A percentile compares a stretch with the other conserved stretches of the same genome.
Evolutionary conservation across 1,140 invertebrate species (phyloP).

Genomic region (Metopolophium dirhodum): DNA sequence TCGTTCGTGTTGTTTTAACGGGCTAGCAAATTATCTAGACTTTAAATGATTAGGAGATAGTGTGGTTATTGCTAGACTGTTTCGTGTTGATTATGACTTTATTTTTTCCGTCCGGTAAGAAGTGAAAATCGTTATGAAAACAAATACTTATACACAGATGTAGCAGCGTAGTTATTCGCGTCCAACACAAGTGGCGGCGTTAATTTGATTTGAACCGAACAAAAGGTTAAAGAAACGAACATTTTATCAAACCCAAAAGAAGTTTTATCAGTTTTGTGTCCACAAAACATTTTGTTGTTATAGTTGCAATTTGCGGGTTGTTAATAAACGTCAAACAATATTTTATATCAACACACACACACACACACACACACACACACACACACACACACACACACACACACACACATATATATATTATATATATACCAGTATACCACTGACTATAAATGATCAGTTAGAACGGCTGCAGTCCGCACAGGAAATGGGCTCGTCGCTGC

Average conservation of each 20-base stretch:
- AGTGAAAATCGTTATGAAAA: neutral
- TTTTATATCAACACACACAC: neutral
- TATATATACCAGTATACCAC: no score
- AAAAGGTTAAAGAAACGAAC: neutral
- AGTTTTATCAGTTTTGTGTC: neutral
- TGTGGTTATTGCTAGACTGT: neutral
- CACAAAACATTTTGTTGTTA: neutral
- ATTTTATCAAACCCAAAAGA: neutral
- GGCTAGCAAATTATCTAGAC: neutral
- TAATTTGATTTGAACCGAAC: neutral
- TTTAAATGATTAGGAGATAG: neutral
- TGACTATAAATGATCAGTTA: neutral
- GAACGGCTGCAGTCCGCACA: neutral
- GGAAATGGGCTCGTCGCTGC: neutral
- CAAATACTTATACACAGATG: neutral
- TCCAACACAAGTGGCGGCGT: neutral
- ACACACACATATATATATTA: no score
- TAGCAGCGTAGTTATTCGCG: neutral
- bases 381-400: no score
- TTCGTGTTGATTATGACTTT: neutral
- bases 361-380: no score
- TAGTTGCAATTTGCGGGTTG: neutral
- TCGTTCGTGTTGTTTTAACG: neutral
- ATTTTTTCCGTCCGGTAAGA: neutral
- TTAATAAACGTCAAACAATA: slow-evolving; percentile 5